Evolutionary conservation across 2,113 vertebrate genomes (phyloP).

Genomic region (Anolis sagrei): DNA sequence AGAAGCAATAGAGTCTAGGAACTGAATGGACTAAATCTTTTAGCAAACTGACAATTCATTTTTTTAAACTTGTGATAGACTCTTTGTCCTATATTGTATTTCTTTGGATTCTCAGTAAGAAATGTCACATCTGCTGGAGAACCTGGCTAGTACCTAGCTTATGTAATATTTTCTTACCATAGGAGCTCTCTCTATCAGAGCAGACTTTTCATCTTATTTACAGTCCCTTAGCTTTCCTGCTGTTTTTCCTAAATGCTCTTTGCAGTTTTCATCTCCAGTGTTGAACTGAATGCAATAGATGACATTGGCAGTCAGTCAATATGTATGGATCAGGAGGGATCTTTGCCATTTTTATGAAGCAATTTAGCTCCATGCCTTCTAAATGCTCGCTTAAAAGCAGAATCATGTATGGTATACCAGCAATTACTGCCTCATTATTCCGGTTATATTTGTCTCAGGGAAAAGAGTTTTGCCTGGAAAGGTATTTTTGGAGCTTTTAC

Average conservation of each 20-base stretch:
- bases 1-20: neutral
- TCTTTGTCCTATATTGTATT: too few species aligned
- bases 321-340: neutral
- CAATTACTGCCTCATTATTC: neutral
- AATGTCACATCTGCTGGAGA: conserved; percentile 1
- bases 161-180: neutral
- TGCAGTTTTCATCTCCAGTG: neutral
- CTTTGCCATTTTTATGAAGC: neutral
- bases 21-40: neutral
- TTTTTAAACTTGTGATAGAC: neutral
- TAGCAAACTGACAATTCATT: neutral
- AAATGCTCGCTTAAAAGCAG: neutral
- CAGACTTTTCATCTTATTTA: neutral
- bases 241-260: neutral
- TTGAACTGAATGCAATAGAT: neutral
- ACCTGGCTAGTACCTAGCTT: neutral
- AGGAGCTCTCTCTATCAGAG: neutral
- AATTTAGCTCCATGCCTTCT: neutral
- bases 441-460: neutral
- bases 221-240: neutral
- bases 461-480: neutral
- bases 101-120: neutral
- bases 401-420: neutral
- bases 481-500: neutral
- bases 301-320: neutral